A percentile compares a stretch with the other conserved stretches of the same genome.
phyloP scores from a whole-genome alignment of 2,888 invertebrate genomes.

The Therioaphis trifolii region DNA sequence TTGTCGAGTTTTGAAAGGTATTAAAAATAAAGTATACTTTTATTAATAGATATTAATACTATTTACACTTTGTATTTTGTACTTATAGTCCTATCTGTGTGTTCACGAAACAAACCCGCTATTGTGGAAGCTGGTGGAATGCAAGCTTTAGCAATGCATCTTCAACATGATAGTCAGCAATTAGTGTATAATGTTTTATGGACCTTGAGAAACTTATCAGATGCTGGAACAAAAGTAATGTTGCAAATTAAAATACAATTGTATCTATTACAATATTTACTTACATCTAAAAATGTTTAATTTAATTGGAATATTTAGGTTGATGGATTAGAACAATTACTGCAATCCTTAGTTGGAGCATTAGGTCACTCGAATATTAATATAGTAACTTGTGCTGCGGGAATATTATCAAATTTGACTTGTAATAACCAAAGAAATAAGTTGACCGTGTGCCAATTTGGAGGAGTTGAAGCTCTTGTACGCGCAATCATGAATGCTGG shows the following conservation, averaged over 20 bases:
- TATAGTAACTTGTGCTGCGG: constrained; percentile 97
- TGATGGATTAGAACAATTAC: constrained; percentile 86
- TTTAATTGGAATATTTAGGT: constrained; percentile 70
- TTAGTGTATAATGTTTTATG: constrained; percentile 97
- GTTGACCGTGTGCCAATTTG: constrained; percentile 78
- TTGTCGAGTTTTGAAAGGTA: constrained; percentile 92
- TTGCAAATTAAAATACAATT: too few species aligned
- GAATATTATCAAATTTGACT: constrained; percentile 97
- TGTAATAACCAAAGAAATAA: constrained; percentile 99
- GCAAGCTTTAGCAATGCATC: constrained; percentile 96
- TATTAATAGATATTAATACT: not conserved
- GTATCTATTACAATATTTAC: too few species aligned
- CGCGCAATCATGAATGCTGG: constrained; percentile 93
- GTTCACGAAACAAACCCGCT: constrained; percentile 97
- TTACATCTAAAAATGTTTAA: not conserved
- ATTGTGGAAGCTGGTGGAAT: constrained; percentile 98
- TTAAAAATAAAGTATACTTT: not conserved
- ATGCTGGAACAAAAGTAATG: constrained; percentile 89
- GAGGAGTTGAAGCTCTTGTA: constrained; percentile 96
- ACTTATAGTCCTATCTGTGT: constrained; percentile 87
- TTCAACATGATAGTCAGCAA: constrained; percentile 91
- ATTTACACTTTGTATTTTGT: constrained; percentile 23
- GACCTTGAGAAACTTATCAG: constrained; percentile 97
- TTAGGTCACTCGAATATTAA: constrained; percentile 93
- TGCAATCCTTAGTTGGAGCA: constrained; percentile 90